Conservation (phyloP, 2,113 vertebrate species). For the Cinclus mexicanus region DNA sequence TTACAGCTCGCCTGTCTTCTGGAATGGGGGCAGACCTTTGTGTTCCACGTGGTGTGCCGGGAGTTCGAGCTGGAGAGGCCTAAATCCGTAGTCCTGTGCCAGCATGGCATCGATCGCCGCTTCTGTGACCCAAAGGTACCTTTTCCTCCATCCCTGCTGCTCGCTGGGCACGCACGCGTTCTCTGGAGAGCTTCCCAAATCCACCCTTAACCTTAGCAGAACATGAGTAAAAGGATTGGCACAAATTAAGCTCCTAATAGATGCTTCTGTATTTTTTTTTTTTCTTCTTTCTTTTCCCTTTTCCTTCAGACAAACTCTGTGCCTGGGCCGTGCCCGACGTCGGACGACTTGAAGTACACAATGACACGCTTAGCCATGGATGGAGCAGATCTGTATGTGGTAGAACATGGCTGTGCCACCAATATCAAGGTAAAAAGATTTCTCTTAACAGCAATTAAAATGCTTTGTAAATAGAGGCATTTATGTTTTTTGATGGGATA, state of each 20-base stretch:
- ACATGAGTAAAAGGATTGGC: not conserved
- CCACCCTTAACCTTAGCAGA: not conserved
- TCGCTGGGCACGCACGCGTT: rapidly evolving
- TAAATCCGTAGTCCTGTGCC: conserved; percentile 89
- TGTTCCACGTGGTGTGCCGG: conserved; percentile 91
- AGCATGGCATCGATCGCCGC: conserved; percentile 93
- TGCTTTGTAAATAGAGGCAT: not conserved
- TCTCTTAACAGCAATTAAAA: not conserved
- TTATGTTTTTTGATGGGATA: not conserved
- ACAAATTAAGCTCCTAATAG: not conserved
- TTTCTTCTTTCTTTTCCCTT: too few relatives aligned
- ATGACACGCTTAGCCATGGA: conserved; percentile 95
- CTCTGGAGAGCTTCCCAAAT: not conserved
- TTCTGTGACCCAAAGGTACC: conserved; percentile 92
- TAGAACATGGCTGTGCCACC: conserved; percentile 94
- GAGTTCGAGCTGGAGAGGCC: conserved; percentile 97
- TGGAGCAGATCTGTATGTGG: conserved; percentile 90
- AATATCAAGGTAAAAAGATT: conserved; percentile 83
- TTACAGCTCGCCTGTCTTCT: conserved; percentile 84
- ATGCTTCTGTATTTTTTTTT: not conserved
- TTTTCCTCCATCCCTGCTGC: not conserved
- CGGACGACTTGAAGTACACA: conserved; percentile 95
- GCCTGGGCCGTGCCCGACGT: conserved; percentile 89
- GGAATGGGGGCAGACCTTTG: conserved; percentile 92
- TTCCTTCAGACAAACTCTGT: conserved; percentile 79